phyloP scores from a whole-genome alignment of 2,797 vertebrate species.

The Galago senegalensis region DNA sequence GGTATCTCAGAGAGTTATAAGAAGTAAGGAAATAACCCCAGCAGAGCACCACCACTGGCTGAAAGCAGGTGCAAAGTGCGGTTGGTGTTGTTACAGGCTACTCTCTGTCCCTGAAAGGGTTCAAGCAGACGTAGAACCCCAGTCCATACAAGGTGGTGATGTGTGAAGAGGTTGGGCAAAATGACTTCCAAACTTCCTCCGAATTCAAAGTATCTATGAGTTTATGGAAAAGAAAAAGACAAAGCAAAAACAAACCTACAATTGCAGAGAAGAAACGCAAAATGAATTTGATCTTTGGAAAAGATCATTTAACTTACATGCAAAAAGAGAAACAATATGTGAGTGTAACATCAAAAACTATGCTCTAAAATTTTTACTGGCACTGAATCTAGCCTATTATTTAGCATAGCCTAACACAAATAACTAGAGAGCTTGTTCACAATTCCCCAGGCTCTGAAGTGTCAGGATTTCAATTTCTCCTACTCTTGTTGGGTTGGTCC shows the following conservation, averaged over 20 bases:
- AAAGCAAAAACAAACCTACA: neutral
- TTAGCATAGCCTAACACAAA: slow-evolving; percentile 61
- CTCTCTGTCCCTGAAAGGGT: neutral
- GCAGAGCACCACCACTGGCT: neutral
- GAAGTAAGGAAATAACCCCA: neutral
- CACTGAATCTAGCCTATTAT: neutral
- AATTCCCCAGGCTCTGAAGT: slow-evolving; percentile 61
- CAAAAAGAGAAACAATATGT: neutral
- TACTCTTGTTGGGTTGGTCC: neutral
- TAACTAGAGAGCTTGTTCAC: slow-evolving; percentile 20
- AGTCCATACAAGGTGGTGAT: neutral
- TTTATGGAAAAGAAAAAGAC: slow-evolving; percentile 26
- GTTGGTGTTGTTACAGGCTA: neutral
- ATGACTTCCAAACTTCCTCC: neutral
- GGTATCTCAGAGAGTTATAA: neutral
- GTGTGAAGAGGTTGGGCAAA: neutral
- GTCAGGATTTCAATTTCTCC: slow-evolving; percentile 43
- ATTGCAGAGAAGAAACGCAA: slow-evolving; percentile 5
- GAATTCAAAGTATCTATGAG: neutral
- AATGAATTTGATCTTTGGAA: slow-evolving; percentile 49
- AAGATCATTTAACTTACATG: neutral
- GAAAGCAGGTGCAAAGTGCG: neutral
- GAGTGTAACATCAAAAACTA: neutral
- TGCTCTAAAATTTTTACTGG: neutral
- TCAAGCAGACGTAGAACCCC: neutral